phyloP scores from a whole-genome alignment of 1,140 invertebrate species.

The Drosophila orena region DNA sequence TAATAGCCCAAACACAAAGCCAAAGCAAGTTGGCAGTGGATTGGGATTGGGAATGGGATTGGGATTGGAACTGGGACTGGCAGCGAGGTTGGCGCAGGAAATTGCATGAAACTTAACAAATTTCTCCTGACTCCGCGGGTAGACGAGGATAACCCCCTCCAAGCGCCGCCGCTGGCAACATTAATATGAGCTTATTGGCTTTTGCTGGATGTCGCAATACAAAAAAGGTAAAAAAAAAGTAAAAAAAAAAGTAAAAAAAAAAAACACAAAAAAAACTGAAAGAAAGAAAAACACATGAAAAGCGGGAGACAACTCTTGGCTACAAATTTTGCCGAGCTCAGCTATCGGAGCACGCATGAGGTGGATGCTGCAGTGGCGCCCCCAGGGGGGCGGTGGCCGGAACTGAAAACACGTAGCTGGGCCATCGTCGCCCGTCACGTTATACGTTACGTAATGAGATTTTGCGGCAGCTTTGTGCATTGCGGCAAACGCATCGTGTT shows the following conservation, averaged over 20 bases:
- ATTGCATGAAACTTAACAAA: conserved; percentile 68
- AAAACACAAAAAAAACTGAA: no score
- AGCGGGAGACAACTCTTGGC: conserved; percentile 38
- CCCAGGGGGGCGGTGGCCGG: neutral
- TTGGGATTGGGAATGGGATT: neutral
- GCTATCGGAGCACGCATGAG: conserved; percentile 54
- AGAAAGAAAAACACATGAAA: neutral
- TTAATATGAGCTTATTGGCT: conserved; percentile 76
- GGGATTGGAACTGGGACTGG: neutral
- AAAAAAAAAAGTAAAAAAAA: conserved; percentile 3
- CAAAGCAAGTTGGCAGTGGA: conserved; percentile 7
- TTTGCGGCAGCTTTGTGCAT: conserved; percentile 71
- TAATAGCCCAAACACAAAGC: conserved; percentile 59
- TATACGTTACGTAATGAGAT: conserved; percentile 74
- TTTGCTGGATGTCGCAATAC: conserved; percentile 36
- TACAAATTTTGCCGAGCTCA: conserved; percentile 63
- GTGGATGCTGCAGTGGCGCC: conserved; percentile 10
- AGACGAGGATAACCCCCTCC: conserved; percentile 39
- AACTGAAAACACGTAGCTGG: conserved; percentile 50
- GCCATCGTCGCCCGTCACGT: conserved; percentile 54
- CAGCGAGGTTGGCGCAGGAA: conserved; percentile 27
- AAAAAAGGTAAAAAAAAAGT: conserved; percentile 3
- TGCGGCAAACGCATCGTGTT: conserved; percentile 22
- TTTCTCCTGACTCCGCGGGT: conserved; percentile 33
- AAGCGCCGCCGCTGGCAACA: conserved; percentile 18